Base-by-base conservation (phyloP, 1,140 invertebrate genomes). In the Cephus cinctus region DNA sequence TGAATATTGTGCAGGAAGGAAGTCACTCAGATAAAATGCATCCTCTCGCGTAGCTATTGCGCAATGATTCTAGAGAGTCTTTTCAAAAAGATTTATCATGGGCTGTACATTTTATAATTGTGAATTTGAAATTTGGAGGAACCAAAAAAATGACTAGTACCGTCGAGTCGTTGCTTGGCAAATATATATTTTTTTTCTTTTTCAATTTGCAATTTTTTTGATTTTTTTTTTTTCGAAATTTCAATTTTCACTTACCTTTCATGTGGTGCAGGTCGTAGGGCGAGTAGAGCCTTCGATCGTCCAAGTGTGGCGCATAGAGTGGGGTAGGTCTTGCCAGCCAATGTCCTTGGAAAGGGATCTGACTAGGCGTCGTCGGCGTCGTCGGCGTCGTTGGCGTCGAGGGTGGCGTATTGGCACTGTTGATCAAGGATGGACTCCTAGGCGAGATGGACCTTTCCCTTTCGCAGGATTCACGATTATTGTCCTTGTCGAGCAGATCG, bases 241-340 rank as follows among this genome's bases (percentile, higher is more conserved):
- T n/a, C n/a, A n/a, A n/a, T n/a, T 30, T 12, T 9, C 12, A 35
- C 34, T 36, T 8, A 36, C 34, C 11, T 36, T 18, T 36, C 4
- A 12, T 15, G 34, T 12, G 15, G 8, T 11, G 15, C 9, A 36
- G 34, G 15, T 36, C 34, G 34, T 36, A 36, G 34, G 11, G 34
- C 9, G 19, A 14, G 19, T 18, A 36, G 14, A 36, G 15, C 14
- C 34, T 12, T 14, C 34, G 34, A 11, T 36, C 34, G 8, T 36
- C 34, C 34, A 36, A 8, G 19, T 36, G 34, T 18, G 2, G 34
- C 19, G 34, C 34, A 8, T 36, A 36, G 19, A 36, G 8, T 4
- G 34, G 34, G 8, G 34, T 36, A 15, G 34, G 34, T 36, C 34
- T 36, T 14, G 34, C 34, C 14, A 18, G 34, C 34, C 34, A 36